Percentiles rank a stretch among this genome's conserved stretches.
phyloP scores from a whole-genome alignment of 1,140 invertebrate species.

The Drosophila sturtevanti region DNA sequence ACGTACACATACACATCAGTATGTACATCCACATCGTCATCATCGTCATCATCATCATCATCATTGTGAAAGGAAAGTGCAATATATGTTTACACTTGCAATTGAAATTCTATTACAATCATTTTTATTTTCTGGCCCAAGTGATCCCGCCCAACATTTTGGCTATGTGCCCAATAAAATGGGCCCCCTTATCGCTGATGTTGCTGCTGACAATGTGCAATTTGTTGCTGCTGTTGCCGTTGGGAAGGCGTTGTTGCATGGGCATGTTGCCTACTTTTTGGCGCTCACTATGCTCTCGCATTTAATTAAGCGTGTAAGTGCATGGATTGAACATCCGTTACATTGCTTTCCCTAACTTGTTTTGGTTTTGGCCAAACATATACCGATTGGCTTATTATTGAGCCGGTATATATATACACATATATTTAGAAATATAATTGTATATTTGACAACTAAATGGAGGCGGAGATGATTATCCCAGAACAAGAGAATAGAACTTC shows the following conservation, averaged over 20 bases:
- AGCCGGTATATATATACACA: not conserved
- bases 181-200: slow-evolving; percentile 69
- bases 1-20: not conserved
- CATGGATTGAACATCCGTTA: slow-evolving; percentile 1
- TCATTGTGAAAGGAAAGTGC: slow-evolving; percentile 36
- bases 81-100: slow-evolving; percentile 80
- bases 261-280: slow-evolving; percentile 65
- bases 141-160: slow-evolving; percentile 25
- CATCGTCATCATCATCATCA: slow-evolving; percentile 10
- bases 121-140: slow-evolving; percentile 43
- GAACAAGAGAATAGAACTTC: too few species aligned
- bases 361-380: not conserved
- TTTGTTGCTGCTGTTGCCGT: slow-evolving; percentile 31
- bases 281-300: slow-evolving; percentile 46
- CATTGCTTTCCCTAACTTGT: not conserved
- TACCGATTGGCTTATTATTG: not conserved
- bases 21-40: not conserved
- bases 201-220: slow-evolving; percentile 71
- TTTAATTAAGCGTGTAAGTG: slow-evolving; percentile 80
- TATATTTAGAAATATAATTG: not conserved
- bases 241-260: slow-evolving; percentile 48
- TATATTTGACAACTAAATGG: too few species aligned
- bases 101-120: slow-evolving; percentile 80
- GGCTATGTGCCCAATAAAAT: slow-evolving; percentile 62
- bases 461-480: too few species aligned